A percentile compares a stretch with the other conserved stretches of the same genome.
Conservation (phyloP, 2,113 vertebrate genomes). For the Rynchops niger region DNA sequence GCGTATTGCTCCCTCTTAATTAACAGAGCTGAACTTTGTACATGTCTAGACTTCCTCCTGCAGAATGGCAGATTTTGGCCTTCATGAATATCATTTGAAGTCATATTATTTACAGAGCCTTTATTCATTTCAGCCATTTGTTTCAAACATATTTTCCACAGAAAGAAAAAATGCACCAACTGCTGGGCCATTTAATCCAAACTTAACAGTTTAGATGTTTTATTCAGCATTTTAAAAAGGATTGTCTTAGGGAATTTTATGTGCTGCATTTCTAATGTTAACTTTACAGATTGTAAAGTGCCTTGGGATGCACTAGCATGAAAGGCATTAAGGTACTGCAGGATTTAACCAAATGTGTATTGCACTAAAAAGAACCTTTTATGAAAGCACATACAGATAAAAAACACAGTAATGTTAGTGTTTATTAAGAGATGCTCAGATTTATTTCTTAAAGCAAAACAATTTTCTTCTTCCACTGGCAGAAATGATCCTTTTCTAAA, state of each 20-base stretch:
- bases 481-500: slow-evolving; percentile 13
- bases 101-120: slow-evolving; percentile 64
- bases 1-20: slow-evolving; percentile 61
- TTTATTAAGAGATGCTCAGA: slow-evolving; percentile 51
- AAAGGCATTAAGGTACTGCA: slow-evolving; percentile 59
- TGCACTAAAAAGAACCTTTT: slow-evolving; percentile 47
- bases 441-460: slow-evolving; percentile 50
- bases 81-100: slow-evolving; percentile 55
- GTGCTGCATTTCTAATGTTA: slow-evolving; percentile 56
- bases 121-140: slow-evolving; percentile 64
- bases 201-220: slow-evolving; percentile 65
- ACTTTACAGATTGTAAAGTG: slow-evolving; percentile 66
- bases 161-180: slow-evolving; percentile 62
- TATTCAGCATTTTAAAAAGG: slow-evolving; percentile 65
- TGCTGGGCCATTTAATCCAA: slow-evolving; percentile 66
- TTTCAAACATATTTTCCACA: slow-evolving; percentile 61
- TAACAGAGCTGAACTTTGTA: slow-evolving; percentile 65
- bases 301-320: slow-evolving; percentile 56
- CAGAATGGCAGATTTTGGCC: slow-evolving; percentile 59
- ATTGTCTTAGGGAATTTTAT: slow-evolving; percentile 59
- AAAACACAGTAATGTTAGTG: slow-evolving; percentile 27
- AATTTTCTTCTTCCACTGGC: not conserved
- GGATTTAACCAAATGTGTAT: slow-evolving; percentile 50
- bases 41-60: slow-evolving; percentile 65
- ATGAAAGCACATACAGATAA: slow-evolving; percentile 43